Evolutionary conservation across 2,113 vertebrate species (phyloP), one percentile per base, ranked within the genome.

Genomic region (Prietella phreatophila): DNA sequence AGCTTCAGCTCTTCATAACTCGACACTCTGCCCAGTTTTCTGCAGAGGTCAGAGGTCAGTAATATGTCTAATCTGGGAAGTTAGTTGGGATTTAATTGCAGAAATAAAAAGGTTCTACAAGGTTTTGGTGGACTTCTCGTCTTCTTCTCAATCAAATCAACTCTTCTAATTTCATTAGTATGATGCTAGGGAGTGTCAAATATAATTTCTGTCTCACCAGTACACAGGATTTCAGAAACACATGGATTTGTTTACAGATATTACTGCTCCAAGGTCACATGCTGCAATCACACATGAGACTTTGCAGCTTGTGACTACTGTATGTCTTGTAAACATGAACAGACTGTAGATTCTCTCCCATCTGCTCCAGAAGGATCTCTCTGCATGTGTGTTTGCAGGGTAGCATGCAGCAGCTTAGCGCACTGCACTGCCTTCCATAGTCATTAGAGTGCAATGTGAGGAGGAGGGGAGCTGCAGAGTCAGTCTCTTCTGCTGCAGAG

Each of bases 1-100:
- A 99, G 67, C 94, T 99, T 91, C 96, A 94, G 93, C 96, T 97
- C 87, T 99, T 99, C 86, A 96, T 98, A 88, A 96, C 96, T 0
- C 93, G 97, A 39, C 98, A 99, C 89, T 97, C 99, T 30, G 98
- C 98, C 87, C 97, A 99, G 83, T 99, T 99, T 95, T 99, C 98
- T 78, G 96, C 97, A n/a, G 97, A 98, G 93, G 95, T 98, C 93
- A 97, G 94, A 99, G 98, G 98, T 99, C 93, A 97, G 97, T 93
- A 83, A 61, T 55, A n/a, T 53, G 69, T 88, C 50, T 69, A 61
- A 78, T 60, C n/a, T 63, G 76, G 19, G 39, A 20, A 55, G 11
- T 7, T n/a, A 63, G 67, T 6, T 55, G 27, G 55, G 56, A 4
- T 27, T 56, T 71, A 17, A n/a, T 8, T 27, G 17, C 3, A 82